Conservation (phyloP, 2,888 invertebrate species). For the Panorpa germanica region DNA sequence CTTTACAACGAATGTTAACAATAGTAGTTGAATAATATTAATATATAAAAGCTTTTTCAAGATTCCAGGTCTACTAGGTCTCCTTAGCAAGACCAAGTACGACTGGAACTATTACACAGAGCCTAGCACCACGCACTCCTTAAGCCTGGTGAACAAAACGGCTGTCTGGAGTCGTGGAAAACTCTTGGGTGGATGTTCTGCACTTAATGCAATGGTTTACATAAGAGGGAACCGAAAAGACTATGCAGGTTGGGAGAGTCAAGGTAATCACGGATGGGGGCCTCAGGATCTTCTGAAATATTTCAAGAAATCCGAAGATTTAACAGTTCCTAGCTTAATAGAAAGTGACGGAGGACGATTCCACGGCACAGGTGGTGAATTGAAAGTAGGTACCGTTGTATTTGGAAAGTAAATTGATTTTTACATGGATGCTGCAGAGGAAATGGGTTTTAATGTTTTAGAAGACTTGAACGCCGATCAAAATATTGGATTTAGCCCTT, state of each 20-base stretch:
- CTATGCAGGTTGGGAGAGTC: constrained; percentile 69
- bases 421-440: constrained; percentile 63
- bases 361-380: constrained; percentile 58
- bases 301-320: constrained; percentile 75
- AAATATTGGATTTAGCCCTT: constrained; percentile 67
- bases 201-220: constrained; percentile 84
- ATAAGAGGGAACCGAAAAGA: constrained; percentile 72
- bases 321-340: constrained; percentile 63
- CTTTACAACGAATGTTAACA: too few species aligned
- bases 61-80: constrained; percentile 62
- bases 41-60: constrained; percentile 13
- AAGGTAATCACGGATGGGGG: constrained; percentile 76
- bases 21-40: too few species aligned
- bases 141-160: constrained; percentile 15
- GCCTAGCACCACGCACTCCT: constrained; percentile 15
- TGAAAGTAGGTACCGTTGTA: too few species aligned
- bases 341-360: constrained; percentile 57
- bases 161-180: constrained; percentile 88
- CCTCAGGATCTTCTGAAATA: constrained; percentile 66
- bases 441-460: constrained; percentile 70
- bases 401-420: too few species aligned
- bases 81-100: constrained; percentile 65
- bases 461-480: constrained; percentile 65
- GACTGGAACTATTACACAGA: constrained; percentile 83
- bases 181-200: constrained; percentile 73